A percentile compares a stretch with the other conserved stretches of the same genome.
Conservation (phyloP, 2,113 vertebrate genomes). For the Holacanthus passer region DNA sequence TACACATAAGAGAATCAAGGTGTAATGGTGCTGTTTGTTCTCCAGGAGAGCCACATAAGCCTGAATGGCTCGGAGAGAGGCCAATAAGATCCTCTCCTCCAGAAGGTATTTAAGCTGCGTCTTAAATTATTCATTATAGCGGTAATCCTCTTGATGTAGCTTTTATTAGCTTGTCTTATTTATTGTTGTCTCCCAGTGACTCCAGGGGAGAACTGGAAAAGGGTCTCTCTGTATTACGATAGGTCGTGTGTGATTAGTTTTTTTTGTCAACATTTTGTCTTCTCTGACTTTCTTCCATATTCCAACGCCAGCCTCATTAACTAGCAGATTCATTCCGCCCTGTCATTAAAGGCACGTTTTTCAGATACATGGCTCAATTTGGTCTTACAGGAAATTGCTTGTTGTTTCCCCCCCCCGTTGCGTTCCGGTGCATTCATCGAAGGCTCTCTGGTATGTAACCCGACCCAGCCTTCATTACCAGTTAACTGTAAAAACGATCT, state of each 20-base stretch:
- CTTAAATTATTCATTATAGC: conserved; percentile 79
- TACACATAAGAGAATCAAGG: conserved; percentile 35
- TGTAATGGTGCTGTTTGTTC: conserved; percentile 59
- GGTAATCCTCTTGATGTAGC: conserved; percentile 74
- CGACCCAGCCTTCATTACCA: conserved; percentile 66
- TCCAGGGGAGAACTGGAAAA: conserved; percentile 23
- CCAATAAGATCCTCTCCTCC: conserved; percentile 45
- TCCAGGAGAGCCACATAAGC: conserved; percentile 43
- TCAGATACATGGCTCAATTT: conserved; percentile 66
- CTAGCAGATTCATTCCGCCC: conserved; percentile 35
- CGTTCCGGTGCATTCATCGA: conserved; percentile 9
- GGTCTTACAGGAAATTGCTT: conserved; percentile 50
- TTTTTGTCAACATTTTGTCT: conserved; percentile 47
- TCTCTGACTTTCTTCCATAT: conserved; percentile 42
- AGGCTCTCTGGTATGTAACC: conserved; percentile 47
- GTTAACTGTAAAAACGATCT: conserved; percentile 68
- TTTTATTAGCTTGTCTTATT: conserved; percentile 75
- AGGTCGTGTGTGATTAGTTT: conserved; percentile 37
- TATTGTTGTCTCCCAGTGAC: conserved; percentile 49
- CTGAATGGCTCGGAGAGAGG: conserved; percentile 34
- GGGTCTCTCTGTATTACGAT: conserved; percentile 5
- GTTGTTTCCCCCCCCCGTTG: neutral
- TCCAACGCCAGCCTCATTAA: conserved; percentile 58
- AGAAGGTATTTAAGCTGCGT: conserved; percentile 66
- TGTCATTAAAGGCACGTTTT: conserved; percentile 49